Conservation (phyloP, 1,140 invertebrate species). For the Hermetia illucens region DNA sequence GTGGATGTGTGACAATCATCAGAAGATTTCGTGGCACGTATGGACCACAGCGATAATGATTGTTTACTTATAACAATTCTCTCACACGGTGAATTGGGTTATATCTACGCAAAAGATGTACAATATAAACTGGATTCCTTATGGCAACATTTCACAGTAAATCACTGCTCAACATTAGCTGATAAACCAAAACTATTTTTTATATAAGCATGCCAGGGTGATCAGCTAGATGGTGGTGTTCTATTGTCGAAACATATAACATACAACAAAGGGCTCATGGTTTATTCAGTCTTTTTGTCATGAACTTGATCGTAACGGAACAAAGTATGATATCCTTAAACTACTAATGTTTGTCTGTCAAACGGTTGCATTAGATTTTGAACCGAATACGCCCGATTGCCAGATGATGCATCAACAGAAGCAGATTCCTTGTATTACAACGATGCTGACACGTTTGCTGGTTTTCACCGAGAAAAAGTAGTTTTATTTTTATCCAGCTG, state of each 20-base stretch:
- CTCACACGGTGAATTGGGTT: slow-evolving; percentile 71
- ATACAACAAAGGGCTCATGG: slow-evolving; percentile 79
- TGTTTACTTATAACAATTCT: slow-evolving; percentile 63
- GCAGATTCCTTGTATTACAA: slow-evolving; percentile 81
- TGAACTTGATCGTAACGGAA: slow-evolving; percentile 47
- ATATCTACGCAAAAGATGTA: slow-evolving; percentile 69
- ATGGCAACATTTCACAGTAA: slow-evolving; percentile 67
- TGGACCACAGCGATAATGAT: slow-evolving; percentile 58
- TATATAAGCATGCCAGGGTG: slow-evolving; percentile 78
- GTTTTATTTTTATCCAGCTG: too few species aligned
- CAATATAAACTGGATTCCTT: slow-evolving; percentile 62
- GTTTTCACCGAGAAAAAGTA: slow-evolving; percentile 39
- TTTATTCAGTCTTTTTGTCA: slow-evolving; percentile 78
- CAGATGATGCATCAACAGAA: slow-evolving; percentile 72
- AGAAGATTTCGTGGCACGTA: too few species aligned
- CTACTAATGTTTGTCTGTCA: slow-evolving; percentile 45
- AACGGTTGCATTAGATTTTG: slow-evolving; percentile 1
- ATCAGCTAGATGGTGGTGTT: slow-evolving; percentile 57
- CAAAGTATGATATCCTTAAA: slow-evolving; percentile 63
- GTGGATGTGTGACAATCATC: slow-evolving; percentile 1
- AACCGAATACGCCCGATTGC: slow-evolving; percentile 43
- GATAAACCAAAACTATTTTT: slow-evolving; percentile 83
- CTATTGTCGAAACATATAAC: slow-evolving; percentile 27
- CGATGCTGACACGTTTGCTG: slow-evolving; percentile 70
- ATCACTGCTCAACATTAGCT: slow-evolving; percentile 64